These are phyloP conservation scores for Ophiothrix spiculata DNA, from an alignment of 35 echinoderm and acorn worm genomes.

Conservation along the genomic window DNA sequence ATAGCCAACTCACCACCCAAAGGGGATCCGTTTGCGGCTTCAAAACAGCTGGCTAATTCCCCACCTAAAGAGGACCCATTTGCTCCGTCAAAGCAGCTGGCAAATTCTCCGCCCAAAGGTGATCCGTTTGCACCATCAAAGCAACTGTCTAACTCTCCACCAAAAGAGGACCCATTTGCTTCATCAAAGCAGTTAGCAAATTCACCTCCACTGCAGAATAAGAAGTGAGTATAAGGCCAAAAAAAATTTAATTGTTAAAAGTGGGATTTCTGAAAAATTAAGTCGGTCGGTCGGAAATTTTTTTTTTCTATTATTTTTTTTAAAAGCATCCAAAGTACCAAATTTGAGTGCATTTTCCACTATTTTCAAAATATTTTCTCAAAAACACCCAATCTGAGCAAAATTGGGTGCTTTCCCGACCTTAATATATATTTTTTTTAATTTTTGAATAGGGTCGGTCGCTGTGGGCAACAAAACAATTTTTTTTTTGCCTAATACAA, in stretches of 20 bases:
- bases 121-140: slow-evolving; percentile 35
- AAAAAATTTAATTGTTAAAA: background rate
- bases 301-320: too few species aligned
- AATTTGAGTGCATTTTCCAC: too few species aligned
- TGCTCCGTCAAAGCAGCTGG: slow-evolving; percentile 23
- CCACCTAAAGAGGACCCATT: slow-evolving; percentile 25
- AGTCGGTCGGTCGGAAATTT: too few species aligned
- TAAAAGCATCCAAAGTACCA: too few species aligned
- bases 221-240: background rate
- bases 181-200: background rate
- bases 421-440: too few species aligned
- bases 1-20: slow-evolving; percentile 42
- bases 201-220: slow-evolving; percentile 7
- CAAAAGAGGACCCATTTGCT: background rate
- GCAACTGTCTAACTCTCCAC: slow-evolving; percentile 37
- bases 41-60: background rate
- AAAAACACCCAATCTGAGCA: too few species aligned
- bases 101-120: slow-evolving; percentile 38
- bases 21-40: background rate
- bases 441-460: too few species aligned
- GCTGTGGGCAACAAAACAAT: too few species aligned
- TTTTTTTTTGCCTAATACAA: too few species aligned
- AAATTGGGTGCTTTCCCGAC: too few species aligned
- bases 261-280: too few species aligned
- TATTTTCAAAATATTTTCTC: too few species aligned